Base-by-base conservation (phyloP, 2,888 invertebrate species). In the Eilema sororculum region DNA sequence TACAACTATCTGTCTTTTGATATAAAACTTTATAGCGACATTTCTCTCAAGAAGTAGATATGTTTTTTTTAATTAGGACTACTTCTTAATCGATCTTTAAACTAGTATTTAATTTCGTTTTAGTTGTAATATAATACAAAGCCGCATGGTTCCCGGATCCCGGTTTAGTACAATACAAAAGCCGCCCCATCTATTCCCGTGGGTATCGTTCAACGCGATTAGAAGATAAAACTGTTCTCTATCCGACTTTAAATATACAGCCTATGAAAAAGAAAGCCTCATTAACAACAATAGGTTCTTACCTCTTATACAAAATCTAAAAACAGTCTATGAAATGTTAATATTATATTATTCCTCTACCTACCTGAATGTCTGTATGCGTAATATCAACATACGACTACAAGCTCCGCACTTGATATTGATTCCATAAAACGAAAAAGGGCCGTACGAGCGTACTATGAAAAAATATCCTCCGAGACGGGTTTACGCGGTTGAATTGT, bases 401-500 rank as follows among this genome's bases (percentile, higher is more conserved):
- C 24, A 52, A 41, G 20, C 41, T 62, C 13, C 9, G n/a, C n/a
- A 41, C 28, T 28, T 10, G 28, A 64, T 28, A 64, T 25, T 52
- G 28, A 64, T 28, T 64, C 13, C 9, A 8, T n/a, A 30, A 30
- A 64, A 64, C 25, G n/a, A 52, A 64, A 30, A 56, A 28, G 25
- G 20, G 58, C 8, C 16, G n/a, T 20, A 28, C 58, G 25, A 28
- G 4, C 28, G 25, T 58, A 25, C 58, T 16, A 25, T 25, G 13
- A 79, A 84, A 84, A 86, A 85, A 84, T 79, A 72, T 80, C 76
- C 83, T 74, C 66, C 41, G 78, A 80, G 84, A 84, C 84, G 77
- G 84, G 84, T 87, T 88, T 86, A 84, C 79, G 84, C 81, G 76
- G 65, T 69, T 25, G 72, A 60, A 69, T 68, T 70, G 72, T 69